Evolutionary conservation across 2,888 invertebrate species (phyloP), one percentile per base, ranked within the genome.

Genomic region (Cephus sareptanus): DNA sequence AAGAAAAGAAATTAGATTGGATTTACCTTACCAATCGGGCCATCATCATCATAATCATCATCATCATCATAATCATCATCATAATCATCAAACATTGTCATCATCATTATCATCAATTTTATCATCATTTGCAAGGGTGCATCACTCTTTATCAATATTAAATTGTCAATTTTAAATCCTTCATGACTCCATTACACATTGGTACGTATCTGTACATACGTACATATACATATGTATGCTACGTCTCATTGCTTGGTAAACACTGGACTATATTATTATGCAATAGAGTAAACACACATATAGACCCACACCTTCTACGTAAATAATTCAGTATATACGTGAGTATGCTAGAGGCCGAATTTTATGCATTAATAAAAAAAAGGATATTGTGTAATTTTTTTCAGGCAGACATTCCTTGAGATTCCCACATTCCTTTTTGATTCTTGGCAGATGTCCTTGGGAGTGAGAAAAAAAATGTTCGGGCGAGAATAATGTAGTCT

Each of bases 11-110:
- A 78, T 81, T 80, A 80, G 77, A 81, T 83, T 80, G 79, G 77
- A 84, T 79, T 87, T 86, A 84, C 87, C 89, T 89, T 90, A 89
- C 88, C 88, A 77, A 68, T 76, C 75, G 79, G 71, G 78, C 79
- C 80, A 76, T 82, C 35, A 74, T 74, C 74, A 34, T 74, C 34
- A 34, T 74, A 11, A 35, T 74, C 74, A 74, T 35, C 37, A 35
- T 74, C 34, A 74, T 74, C 15, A 74, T 74, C n/a, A 35, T 71
- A 4, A 75, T 71, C 71, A 75, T 78, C 75, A 69, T 33, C 34
- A 76, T 71, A 30, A 74, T 40, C 70, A 70, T 70, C 70, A 12
- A 70, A 33, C 31, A 71, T 71, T 71, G 33, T 31, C 71, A 71
- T 71, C 13, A 71, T 71, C 31, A 70, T 70, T 23, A 71, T 71